phyloP scores from a whole-genome alignment of 2,113 vertebrate species.

The Chinchilla lanigera region DNA sequence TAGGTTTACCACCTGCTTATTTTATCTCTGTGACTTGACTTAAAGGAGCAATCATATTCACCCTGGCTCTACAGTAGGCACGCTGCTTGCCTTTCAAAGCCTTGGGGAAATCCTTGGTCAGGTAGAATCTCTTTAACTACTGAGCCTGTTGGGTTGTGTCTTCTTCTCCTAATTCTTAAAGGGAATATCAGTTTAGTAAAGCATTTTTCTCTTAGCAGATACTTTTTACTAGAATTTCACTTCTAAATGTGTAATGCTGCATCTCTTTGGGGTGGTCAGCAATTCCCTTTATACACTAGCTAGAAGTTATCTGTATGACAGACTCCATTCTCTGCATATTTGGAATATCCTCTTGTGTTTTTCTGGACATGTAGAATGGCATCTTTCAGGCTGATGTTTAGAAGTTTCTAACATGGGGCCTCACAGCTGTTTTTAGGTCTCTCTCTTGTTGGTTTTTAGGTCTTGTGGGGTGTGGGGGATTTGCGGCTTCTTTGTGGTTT shows the following conservation, averaged over 20 bases:
- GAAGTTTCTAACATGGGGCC: not conserved
- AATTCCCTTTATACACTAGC: not conserved
- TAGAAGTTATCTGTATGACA: not conserved
- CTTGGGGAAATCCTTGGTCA: not conserved
- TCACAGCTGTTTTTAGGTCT: conserved; percentile 47
- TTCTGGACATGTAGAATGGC: not conserved
- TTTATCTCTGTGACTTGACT: conserved; percentile 10
- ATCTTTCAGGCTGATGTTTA: not conserved
- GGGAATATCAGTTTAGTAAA: not conserved
- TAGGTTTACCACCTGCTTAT: not conserved
- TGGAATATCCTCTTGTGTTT: not conserved
- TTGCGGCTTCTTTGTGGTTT: conserved; percentile 57
- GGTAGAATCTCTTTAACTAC: conserved; percentile 6
- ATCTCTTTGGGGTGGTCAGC: not conserved
- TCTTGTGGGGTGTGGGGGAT: not conserved
- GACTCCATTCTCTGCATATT: not conserved
- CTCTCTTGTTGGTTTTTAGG: conserved; percentile 31
- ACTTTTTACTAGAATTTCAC: not conserved
- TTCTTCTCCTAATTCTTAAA: not conserved
- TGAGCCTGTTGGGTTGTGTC: not conserved
- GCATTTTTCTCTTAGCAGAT: not conserved
- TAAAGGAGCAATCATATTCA: not conserved
- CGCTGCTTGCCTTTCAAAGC: not conserved
- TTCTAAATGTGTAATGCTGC: not conserved
- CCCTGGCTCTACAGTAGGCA: not conserved